phyloP scores from a whole-genome alignment of 1,140 invertebrate species.

The Bombus superbus region DNA sequence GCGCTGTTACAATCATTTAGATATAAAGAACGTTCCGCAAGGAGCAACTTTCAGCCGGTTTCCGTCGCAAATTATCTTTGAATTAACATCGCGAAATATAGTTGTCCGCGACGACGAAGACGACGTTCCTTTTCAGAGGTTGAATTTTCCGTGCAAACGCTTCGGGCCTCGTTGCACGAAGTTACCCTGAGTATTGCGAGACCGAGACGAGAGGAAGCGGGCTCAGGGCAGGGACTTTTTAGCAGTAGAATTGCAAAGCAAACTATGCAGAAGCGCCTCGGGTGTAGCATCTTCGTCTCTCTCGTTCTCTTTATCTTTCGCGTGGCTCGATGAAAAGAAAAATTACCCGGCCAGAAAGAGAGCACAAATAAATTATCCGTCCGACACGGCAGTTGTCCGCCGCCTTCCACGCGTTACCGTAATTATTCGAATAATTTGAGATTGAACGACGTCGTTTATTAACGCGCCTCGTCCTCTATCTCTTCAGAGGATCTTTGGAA shows the following conservation, averaged over 20 bases:
- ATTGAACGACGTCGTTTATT: neutral
- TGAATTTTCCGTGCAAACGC: slow-evolving; percentile 55
- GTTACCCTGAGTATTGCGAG: neutral
- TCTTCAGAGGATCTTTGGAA: neutral
- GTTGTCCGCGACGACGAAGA: neutral
- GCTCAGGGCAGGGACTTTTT: slow-evolving; percentile 16
- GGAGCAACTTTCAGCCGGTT: slow-evolving; percentile 15
- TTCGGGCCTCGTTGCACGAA: slow-evolving; percentile 27
- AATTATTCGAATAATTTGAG: slow-evolving; percentile 2
- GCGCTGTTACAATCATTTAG: neutral
- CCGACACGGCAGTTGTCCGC: neutral
- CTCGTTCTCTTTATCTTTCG: neutral
- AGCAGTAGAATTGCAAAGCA: slow-evolving; percentile 50
- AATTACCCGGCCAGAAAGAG: slow-evolving; percentile 2
- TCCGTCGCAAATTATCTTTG: slow-evolving; percentile 37
- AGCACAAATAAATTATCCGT: slow-evolving; percentile 22
- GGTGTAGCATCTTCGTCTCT: slow-evolving; percentile 35
- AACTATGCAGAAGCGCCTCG: slow-evolving; percentile 68
- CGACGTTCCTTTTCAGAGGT: slow-evolving; percentile 26
- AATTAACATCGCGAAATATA: slow-evolving; percentile 33
- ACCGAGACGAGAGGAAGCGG: too few relatives aligned
- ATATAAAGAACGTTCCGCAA: neutral
- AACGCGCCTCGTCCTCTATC: neutral
- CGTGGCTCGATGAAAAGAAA: slow-evolving; percentile 23
- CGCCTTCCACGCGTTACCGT: neutral